phyloP scores from a whole-genome alignment of 2,113 vertebrate genomes.

The Lates calcarifer region DNA sequence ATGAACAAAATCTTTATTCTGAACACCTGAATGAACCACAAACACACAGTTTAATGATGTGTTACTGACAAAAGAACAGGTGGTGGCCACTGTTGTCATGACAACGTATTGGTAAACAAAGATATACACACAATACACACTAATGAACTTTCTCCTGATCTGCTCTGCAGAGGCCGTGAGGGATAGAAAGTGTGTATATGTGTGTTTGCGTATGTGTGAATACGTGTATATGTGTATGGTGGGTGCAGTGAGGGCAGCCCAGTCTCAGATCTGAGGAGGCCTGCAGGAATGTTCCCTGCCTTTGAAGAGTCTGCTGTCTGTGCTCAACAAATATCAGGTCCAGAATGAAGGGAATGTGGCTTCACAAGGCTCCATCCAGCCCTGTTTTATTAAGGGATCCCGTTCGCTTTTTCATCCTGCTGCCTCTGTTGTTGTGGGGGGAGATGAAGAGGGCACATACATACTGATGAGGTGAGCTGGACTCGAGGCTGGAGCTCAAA shows the following conservation, averaged over 20 bases:
- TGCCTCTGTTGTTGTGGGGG: conserved; percentile 71
- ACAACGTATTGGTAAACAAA: not conserved
- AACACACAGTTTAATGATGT: not conserved
- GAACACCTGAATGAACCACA: not conserved
- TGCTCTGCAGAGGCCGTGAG: conserved; percentile 26
- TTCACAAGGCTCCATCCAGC: conserved; percentile 76
- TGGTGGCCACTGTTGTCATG: not conserved
- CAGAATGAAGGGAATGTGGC: conserved; percentile 82
- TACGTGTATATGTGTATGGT: conserved; percentile 21
- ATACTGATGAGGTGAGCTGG: conserved; percentile 78
- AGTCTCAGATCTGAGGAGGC: conserved; percentile 76
- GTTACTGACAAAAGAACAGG: not conserved
- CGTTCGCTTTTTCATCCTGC: conserved; percentile 68
- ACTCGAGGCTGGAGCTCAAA: conserved; percentile 63
- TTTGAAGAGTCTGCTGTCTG: conserved; percentile 81
- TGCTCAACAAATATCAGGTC: conserved; percentile 79
- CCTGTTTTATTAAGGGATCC: conserved; percentile 84
- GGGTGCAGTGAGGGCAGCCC: conserved; percentile 66
- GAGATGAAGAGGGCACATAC: conserved; percentile 67
- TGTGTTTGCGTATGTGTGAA: not conserved
- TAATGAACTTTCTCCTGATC: conserved; percentile 7
- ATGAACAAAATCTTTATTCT: not conserved
- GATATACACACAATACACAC: not conserved
- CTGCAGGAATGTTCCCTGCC: conserved; percentile 81
- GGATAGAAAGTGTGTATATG: conserved; percentile 30